Evolutionary conservation across 2,888 invertebrate species (phyloP).

Genomic region (Steromphala cineraria): DNA sequence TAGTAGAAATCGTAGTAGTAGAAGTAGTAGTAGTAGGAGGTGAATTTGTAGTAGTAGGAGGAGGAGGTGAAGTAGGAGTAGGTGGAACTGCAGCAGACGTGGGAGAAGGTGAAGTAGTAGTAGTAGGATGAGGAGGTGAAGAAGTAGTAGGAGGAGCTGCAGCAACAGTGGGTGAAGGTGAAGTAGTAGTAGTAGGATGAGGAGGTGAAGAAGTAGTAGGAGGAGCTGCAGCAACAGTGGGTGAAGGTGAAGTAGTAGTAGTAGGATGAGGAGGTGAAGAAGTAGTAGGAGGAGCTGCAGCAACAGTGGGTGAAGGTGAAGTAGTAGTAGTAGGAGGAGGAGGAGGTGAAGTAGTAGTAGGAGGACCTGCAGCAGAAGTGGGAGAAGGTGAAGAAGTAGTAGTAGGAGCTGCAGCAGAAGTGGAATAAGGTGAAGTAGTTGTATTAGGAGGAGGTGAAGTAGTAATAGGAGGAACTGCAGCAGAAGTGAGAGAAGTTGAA

Average conservation of each 20-base stretch:
- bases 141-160: background rate
- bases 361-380: constrained; percentile 16
- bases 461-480: background rate
- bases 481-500: background rate
- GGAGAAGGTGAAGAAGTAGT: constrained; percentile 25
- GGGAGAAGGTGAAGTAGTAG: background rate
- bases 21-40: background rate
- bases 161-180: background rate
- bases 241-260: constrained; percentile 8
- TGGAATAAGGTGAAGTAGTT: constrained; percentile 24
- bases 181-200: background rate
- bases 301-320: constrained; percentile 13
- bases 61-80: background rate
- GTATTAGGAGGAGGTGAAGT: constrained; percentile 15
- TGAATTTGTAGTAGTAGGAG: background rate
- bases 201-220: too few relatives aligned
- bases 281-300: constrained; percentile 19
- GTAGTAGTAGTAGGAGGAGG: constrained; percentile 16
- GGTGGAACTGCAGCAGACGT: background rate
- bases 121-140: background rate
- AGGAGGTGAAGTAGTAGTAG: constrained; percentile 25
- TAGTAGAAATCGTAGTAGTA: background rate
- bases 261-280: constrained; percentile 24
- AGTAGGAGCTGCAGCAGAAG: constrained; percentile 25
- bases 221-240: background rate